Conservation (phyloP, 2,888 invertebrate species). For the Tetramorium bicarinatum region DNA sequence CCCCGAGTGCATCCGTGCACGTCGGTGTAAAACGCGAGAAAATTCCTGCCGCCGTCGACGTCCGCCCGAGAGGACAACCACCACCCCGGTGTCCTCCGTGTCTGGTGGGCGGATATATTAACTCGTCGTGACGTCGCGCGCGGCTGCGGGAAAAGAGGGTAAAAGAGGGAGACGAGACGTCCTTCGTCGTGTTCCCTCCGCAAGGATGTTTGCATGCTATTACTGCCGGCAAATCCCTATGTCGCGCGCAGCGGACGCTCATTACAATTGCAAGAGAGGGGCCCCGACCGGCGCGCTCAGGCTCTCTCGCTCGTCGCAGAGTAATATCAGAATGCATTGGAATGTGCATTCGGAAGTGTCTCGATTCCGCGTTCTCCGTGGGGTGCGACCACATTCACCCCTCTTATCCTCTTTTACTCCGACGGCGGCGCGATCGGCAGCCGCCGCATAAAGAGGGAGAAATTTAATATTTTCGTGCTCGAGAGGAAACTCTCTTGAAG, state of each 20-base stretch:
- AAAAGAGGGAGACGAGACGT: constrained; percentile 46
- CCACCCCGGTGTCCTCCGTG: constrained; percentile 72
- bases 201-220: constrained; percentile 68
- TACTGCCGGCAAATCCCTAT: constrained; percentile 53
- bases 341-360: constrained; percentile 55
- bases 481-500: constrained; percentile 6
- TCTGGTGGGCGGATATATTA: constrained; percentile 76
- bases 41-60: constrained; percentile 57
- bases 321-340: constrained; percentile 55
- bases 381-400: neutral
- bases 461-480: constrained; percentile 46
- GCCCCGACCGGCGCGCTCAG: neutral
- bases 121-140: constrained; percentile 72
- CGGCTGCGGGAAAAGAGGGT: constrained; percentile 57
- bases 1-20: constrained; percentile 60
- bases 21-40: constrained; percentile 68
- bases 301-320: constrained; percentile 19
- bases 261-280: constrained; percentile 55
- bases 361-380: constrained; percentile 46
- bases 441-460: constrained; percentile 26
- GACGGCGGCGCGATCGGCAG: neutral
- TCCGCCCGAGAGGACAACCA: constrained; percentile 63
- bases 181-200: constrained; percentile 53
- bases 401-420: constrained; percentile 19
- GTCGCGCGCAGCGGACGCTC: constrained; percentile 57